These are phyloP conservation scores for Cheilosia urbana DNA, from an alignment of 2,888 invertebrate genomes.

Conservation along the genomic window DNA sequence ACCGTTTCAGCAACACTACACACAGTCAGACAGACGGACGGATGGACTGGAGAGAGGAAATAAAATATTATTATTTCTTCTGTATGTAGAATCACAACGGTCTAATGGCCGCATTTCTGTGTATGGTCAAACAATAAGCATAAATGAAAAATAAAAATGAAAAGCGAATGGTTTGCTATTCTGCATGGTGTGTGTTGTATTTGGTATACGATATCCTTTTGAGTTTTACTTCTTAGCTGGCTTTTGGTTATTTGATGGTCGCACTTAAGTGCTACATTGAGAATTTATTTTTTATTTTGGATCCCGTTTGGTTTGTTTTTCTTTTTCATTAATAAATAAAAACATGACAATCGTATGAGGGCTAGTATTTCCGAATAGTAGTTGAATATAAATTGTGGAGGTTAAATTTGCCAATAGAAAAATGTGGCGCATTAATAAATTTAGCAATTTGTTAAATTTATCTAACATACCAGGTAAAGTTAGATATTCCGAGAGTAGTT, in stretches of 20 bases:
- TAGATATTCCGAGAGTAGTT: too few relatives aligned
- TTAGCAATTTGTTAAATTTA: too few relatives aligned
- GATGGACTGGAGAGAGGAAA: conserved; percentile 10
- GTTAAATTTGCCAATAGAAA: too few relatives aligned
- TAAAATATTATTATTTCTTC: conserved; percentile 34
- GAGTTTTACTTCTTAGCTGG: conserved; percentile 24
- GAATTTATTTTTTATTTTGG: conserved; percentile 30
- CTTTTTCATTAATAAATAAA: neutral
- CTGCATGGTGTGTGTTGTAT: conserved; percentile 6
- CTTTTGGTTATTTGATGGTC: conserved; percentile 45
- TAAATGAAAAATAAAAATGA: conserved; percentile 49
- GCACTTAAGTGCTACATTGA: conserved; percentile 56
- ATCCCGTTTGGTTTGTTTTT: neutral
- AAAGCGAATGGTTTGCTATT: conserved; percentile 19
- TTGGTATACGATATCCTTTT: conserved; percentile 13
- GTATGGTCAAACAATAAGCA: conserved; percentile 60
- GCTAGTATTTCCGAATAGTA: too few relatives aligned
- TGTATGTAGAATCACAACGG: conserved; percentile 43
- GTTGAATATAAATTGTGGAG: too few relatives aligned
- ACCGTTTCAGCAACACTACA: conserved; percentile 12
- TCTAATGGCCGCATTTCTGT: conserved; percentile 46
- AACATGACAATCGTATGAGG: too few relatives aligned
- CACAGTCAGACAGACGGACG: conserved; percentile 8
- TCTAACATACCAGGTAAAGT: too few relatives aligned
- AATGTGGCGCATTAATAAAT: too few relatives aligned